phyloP scores from a whole-genome alignment of 2,113 vertebrate species.

The Rhodinocichla rosea region DNA sequence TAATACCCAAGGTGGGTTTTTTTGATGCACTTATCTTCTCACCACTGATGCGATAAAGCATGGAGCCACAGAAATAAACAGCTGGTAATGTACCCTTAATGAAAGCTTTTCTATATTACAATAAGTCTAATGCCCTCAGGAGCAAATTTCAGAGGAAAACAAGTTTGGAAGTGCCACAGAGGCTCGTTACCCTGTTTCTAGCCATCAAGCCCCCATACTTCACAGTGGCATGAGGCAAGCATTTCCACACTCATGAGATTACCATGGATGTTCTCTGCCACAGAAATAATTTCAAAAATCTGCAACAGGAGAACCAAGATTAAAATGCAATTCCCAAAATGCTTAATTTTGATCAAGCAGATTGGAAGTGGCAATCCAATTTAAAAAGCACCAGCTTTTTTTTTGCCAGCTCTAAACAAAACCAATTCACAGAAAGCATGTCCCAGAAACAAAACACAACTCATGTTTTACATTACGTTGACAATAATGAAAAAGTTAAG shows the following conservation, averaged over 20 bases:
- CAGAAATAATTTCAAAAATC: neutral
- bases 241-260: neutral
- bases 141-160: neutral
- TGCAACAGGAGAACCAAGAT: neutral
- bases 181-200: neutral
- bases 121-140: neutral
- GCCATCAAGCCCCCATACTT: neutral
- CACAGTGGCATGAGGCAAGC: fast-evolving
- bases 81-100: neutral
- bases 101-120: neutral
- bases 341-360: neutral
- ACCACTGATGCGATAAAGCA: neutral
- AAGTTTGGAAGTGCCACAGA: neutral
- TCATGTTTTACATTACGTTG: neutral
- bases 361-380: neutral
- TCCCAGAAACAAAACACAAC: neutral
- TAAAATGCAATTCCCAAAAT: neutral
- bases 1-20: neutral
- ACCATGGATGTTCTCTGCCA: neutral
- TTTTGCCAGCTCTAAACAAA: neutral
- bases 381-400: neutral
- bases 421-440: fast-evolving
- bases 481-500: neutral
- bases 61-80: neutral
- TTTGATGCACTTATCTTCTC: neutral